Evolutionary conservation across 1,140 invertebrate genomes (phyloP).

Genomic region (Aphaenogaster floridana): DNA sequence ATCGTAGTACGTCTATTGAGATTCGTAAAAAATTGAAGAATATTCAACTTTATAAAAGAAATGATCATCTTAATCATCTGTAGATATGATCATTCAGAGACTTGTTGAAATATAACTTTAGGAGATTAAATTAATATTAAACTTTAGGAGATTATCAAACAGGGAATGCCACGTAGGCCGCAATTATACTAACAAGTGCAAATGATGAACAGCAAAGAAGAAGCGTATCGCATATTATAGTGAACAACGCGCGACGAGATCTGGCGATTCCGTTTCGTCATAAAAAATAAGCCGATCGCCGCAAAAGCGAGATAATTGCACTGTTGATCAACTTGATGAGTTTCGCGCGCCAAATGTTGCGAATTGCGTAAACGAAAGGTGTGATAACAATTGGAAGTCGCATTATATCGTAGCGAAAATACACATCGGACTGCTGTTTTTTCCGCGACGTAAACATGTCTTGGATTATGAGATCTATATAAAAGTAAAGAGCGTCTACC

Average conservation of each 20-base stretch:
- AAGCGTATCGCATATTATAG: not conserved
- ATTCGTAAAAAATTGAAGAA: too few species aligned
- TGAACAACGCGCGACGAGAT: not conserved
- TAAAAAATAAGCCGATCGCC: not conserved
- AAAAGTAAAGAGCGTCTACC: not conserved
- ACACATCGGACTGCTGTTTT: not conserved
- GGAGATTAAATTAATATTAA: too few species aligned
- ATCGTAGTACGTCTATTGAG: too few species aligned
- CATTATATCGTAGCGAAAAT: not conserved
- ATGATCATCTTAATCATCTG: too few species aligned
- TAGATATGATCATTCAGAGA: too few species aligned
- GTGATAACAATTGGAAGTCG: not conserved
- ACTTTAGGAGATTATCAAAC: too few species aligned
- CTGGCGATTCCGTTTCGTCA: not conserved
- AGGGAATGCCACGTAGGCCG: too few species aligned
- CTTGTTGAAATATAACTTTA: too few species aligned
- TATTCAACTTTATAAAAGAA: too few species aligned
- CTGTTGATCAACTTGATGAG: not conserved
- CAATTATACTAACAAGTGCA: not conserved
- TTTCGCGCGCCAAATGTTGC: not conserved
- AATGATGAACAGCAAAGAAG: not conserved
- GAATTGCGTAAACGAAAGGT: not conserved
- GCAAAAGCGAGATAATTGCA: not conserved
- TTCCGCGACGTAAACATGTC: not conserved
- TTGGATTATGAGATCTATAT: conserved; percentile 16